phyloP scores from a whole-genome alignment of 2,797 vertebrate genomes.

The Ciconia nigra region DNA sequence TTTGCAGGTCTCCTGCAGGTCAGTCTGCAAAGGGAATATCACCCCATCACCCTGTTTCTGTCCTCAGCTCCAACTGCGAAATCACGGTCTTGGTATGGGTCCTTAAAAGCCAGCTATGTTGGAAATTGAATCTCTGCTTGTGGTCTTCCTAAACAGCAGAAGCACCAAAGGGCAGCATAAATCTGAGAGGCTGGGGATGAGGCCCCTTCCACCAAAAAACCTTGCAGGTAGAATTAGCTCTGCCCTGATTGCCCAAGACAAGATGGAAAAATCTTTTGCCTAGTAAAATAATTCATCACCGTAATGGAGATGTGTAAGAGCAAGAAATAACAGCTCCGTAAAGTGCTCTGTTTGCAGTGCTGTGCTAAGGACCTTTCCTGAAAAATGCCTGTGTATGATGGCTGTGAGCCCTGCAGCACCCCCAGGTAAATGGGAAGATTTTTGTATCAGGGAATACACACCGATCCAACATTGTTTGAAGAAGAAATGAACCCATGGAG shows the following conservation, averaged over 20 bases:
- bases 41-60: not conserved
- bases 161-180: not conserved
- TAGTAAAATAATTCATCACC: not conserved
- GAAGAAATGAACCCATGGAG: not conserved
- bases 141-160: not conserved
- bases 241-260: not conserved
- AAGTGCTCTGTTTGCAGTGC: rapidly evolving
- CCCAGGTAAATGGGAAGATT: not conserved
- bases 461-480: not conserved
- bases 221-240: not conserved
- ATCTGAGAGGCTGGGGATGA: not conserved
- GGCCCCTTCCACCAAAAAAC: not conserved
- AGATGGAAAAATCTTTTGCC: not conserved
- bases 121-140: not conserved
- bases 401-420: too few species aligned
- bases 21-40: not conserved
- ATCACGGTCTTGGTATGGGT: not conserved
- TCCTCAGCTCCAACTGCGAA: not conserved
- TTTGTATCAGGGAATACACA: not conserved
- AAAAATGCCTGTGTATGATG: rapidly evolving
- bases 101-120: not conserved
- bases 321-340: not conserved
- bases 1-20: not conserved
- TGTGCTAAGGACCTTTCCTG: not conserved
- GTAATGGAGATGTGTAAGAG: not conserved